Evolutionary conservation across 1,140 invertebrate genomes (phyloP), one percentile per base, ranked within the genome.

Genomic region (Drosophila baimaii): DNA sequence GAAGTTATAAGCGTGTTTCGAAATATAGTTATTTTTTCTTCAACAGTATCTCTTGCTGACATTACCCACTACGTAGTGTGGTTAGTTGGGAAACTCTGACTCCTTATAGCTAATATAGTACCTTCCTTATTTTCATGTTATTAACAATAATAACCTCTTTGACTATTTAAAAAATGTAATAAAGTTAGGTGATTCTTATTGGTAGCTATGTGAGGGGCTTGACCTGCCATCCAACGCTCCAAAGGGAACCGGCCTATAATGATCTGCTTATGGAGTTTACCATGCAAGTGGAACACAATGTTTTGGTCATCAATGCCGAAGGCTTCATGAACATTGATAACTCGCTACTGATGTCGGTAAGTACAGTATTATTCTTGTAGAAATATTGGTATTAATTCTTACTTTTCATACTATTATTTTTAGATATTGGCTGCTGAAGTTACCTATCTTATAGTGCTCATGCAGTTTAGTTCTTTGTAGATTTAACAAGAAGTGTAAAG

Each of bases 341-440:
- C 17, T 74, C 79, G 0, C 31, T 84, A 9, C 46, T 90, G 0
- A 90, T 90, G 89, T 82, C 80, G 75, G 88, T 90, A 12, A 7
- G 74, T 75, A 13, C 2, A 21, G 2, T 5, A 6, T 41, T 23
- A 2, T 12, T n/a, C n/a, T 27, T 8, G 4, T 31, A 8, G 1
- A 35, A 5, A 35, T 5, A 19, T 10, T 27, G 2, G 5, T 19
- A 9, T n/a, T n/a, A 29, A 27, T 31, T 13, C 13, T 35, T 3
- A 12, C 1, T 12, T 37, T 37, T 13, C 1, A 4, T 13, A 31
- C 12, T 0, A 25, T 35, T 29, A 6, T 15, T 19, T 43, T 77
- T n/a, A 90, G 88, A 73, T 90, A 25, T 71, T 88, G 13, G 79
- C 88, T 12, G 81, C 80, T 5, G 85, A 88, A 66, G 80, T 89